Conservation (phyloP, 2,797 vertebrate species). For the Phrynocephalus forsythii region DNA sequence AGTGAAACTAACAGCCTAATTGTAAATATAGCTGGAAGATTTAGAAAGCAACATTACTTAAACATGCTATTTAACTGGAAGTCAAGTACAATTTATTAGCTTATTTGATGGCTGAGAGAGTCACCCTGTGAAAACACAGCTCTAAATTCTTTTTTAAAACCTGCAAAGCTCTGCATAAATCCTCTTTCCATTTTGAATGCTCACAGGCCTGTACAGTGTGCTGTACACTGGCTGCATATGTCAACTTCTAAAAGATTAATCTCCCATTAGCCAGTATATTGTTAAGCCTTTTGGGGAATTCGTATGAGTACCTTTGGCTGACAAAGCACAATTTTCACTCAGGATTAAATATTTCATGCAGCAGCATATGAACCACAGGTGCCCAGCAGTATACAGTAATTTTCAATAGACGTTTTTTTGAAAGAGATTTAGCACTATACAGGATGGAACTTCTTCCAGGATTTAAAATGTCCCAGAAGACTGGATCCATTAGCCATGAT, state of each 20-base stretch:
- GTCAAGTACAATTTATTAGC: constrained; percentile 36
- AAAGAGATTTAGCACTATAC: constrained; percentile 37
- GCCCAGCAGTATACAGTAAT: constrained; percentile 35
- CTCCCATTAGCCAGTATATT: constrained; percentile 57
- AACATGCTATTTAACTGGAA: constrained; percentile 56
- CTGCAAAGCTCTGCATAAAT: constrained; percentile 37
- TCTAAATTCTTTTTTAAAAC: not conserved
- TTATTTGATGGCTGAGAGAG: constrained; percentile 43
- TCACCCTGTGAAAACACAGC: constrained; percentile 21
- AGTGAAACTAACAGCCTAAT: constrained; percentile 12
- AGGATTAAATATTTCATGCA: constrained; percentile 60
- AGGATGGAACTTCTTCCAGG: constrained; percentile 27
- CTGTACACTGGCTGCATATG: constrained; percentile 44
- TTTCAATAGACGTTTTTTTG: constrained; percentile 45
- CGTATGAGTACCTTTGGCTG: constrained; percentile 48
- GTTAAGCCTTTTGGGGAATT: constrained; percentile 63
- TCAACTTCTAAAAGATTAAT: constrained; percentile 67
- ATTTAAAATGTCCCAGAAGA: constrained; percentile 33
- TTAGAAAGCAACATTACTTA: constrained; percentile 53
- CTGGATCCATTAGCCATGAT: constrained; percentile 28
- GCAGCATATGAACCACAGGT: constrained; percentile 46
- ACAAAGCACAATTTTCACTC: constrained; percentile 67
- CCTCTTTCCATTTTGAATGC: constrained; percentile 50
- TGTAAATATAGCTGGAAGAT: constrained; percentile 43
- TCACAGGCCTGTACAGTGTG: constrained; percentile 27